Evolutionary conservation across 2,113 vertebrate genomes (phyloP).

Genomic region (Ictalurus furcatus): DNA sequence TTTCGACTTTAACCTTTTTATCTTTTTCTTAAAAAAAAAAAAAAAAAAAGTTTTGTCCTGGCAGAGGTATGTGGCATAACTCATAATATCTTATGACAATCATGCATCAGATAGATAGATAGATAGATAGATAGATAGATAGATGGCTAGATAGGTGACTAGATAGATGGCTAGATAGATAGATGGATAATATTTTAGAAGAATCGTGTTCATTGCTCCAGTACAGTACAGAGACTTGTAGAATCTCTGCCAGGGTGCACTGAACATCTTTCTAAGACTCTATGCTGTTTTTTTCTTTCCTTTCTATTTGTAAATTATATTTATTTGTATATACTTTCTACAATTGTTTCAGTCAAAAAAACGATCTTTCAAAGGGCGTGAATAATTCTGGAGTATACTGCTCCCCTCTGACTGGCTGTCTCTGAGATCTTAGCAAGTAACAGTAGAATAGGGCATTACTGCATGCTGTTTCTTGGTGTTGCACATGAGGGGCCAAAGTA

Average conservation of each 20-base stretch:
- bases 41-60: too few relatives aligned
- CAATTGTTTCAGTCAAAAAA: background rate
- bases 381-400: background rate
- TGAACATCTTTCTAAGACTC: background rate
- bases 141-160: too few relatives aligned
- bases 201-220: background rate
- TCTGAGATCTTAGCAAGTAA: background rate
- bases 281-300: background rate
- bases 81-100: too few relatives aligned
- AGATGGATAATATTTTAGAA: too few relatives aligned
- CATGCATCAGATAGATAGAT: too few relatives aligned
- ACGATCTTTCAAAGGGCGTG: background rate
- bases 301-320: background rate
- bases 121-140: too few relatives aligned
- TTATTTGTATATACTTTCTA: background rate
- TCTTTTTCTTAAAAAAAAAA: too few relatives aligned
- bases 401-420: background rate
- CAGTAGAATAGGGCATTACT: background rate
- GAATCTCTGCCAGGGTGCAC: background rate
- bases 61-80: too few relatives aligned
- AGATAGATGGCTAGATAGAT: too few relatives aligned
- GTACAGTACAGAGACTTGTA: background rate
- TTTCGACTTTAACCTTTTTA: too few relatives aligned
- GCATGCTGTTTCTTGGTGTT: background rate
- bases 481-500: background rate